Evolutionary conservation across 2,888 invertebrate species (phyloP).

Genomic region (Plagodis pulveraria): DNA sequence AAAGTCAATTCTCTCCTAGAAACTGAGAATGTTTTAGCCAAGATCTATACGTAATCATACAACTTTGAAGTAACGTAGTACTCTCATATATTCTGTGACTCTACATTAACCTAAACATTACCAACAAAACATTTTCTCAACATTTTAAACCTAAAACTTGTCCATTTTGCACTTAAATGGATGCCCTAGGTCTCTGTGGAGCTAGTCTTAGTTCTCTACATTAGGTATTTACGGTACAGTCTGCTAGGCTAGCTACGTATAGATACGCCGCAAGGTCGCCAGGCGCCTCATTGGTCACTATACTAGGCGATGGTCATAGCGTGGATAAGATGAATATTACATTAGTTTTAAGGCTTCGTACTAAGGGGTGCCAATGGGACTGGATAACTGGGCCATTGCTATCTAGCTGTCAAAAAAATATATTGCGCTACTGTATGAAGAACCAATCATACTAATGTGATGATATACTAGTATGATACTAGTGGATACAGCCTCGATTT

Average conservation of each 20-base stretch:
- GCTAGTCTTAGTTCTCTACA: conserved; percentile 23
- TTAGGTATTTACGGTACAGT: conserved; percentile 37
- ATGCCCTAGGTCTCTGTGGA: conserved; percentile 16
- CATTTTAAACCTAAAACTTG: not conserved
- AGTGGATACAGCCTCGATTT: too few relatives aligned
- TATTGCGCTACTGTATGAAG: too few relatives aligned
- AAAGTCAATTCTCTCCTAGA: too few relatives aligned
- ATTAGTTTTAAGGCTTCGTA: too few relatives aligned
- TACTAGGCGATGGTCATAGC: conserved; percentile 43
- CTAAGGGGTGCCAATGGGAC: too few relatives aligned
- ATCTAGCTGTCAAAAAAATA: too few relatives aligned
- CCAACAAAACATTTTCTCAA: not conserved
- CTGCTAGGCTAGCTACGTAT: conserved; percentile 52
- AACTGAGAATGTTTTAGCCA: too few relatives aligned
- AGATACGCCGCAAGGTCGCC: conserved; percentile 74
- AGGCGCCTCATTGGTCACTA: conserved; percentile 77
- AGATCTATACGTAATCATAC: too few relatives aligned
- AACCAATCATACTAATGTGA: too few relatives aligned
- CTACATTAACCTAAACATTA: not conserved
- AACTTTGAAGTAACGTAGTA: not conserved
- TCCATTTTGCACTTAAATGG: conserved; percentile 5
- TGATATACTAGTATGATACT: too few relatives aligned
- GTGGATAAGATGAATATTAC: conserved; percentile 51
- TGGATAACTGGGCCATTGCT: too few relatives aligned
- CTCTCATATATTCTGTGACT: not conserved